A percentile compares a stretch with the other conserved stretches of the same genome.
These are phyloP conservation scores for Callochromis pleurospilus DNA, from an alignment of 2,113 vertebrate species.

Conservation along the genomic window DNA sequence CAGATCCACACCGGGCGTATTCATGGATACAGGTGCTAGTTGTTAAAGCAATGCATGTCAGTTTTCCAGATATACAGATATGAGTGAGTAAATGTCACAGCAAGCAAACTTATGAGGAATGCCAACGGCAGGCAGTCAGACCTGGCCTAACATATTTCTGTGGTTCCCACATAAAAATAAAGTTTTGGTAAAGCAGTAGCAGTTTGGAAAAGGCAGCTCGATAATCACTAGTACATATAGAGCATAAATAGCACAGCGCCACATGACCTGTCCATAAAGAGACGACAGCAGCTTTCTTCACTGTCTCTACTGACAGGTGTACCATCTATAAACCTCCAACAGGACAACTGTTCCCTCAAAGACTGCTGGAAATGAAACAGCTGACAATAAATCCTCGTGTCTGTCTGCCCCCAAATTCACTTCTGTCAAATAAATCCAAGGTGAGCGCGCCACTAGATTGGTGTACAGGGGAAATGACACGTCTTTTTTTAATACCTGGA, in stretches of 20 bases:
- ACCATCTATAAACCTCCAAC: slow-evolving; percentile 14
- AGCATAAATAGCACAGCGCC: not conserved
- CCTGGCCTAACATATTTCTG: not conserved
- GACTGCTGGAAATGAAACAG: slow-evolving; percentile 49
- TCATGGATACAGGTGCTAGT: not conserved
- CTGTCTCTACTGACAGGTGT: slow-evolving; percentile 15
- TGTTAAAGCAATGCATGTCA: not conserved
- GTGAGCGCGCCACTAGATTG: not conserved
- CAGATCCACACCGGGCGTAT: not conserved
- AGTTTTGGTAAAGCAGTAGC: not conserved
- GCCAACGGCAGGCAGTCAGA: not conserved
- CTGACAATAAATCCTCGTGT: slow-evolving; percentile 46
- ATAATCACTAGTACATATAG: not conserved
- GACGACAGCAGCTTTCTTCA: not conserved
- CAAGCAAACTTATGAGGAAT: not conserved
- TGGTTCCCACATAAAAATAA: not conserved
- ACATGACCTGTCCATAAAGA: not conserved
- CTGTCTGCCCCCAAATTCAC: slow-evolving; percentile 25
- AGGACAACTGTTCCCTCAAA: slow-evolving; percentile 36
- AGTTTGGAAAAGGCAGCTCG: not conserved
- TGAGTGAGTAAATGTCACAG: not conserved
- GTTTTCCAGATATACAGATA: not conserved
- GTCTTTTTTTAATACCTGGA: slow-evolving; percentile 33
- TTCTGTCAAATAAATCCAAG: slow-evolving; percentile 57
- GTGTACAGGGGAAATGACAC: slow-evolving; percentile 31